phyloP scores from a whole-genome alignment of 2,113 vertebrate genomes.

The zebrafish (Danio rerio) region GRCz12tu NC_133192.1:37590001-37590500 shows the following conservation, averaged over 20 bases:
- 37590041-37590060: constrained; percentile 62
- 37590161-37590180: neutral
- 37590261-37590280: too few relatives aligned
- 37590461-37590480: too few relatives aligned
- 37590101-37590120: constrained; percentile 22
- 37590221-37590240: neutral
- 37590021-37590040: constrained; percentile 66
- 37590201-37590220: neutral
- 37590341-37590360: too few relatives aligned
- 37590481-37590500: too few relatives aligned
- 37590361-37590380: too few relatives aligned
- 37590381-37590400: too few relatives aligned
- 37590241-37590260: neutral
- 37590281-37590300: too few relatives aligned
- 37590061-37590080: constrained; percentile 57
- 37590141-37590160: constrained; percentile 15
- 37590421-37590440: too few relatives aligned
- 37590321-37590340: too few relatives aligned
- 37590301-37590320: too few relatives aligned
- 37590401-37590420: too few relatives aligned
- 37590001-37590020: constrained; percentile 66
- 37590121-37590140: constrained; percentile 58
- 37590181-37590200: neutral
- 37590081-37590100: constrained; percentile 22
- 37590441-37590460: too few relatives aligned